Base-by-base conservation (phyloP, 2,113 vertebrate genomes). In the Pao palembangensis region DNA sequence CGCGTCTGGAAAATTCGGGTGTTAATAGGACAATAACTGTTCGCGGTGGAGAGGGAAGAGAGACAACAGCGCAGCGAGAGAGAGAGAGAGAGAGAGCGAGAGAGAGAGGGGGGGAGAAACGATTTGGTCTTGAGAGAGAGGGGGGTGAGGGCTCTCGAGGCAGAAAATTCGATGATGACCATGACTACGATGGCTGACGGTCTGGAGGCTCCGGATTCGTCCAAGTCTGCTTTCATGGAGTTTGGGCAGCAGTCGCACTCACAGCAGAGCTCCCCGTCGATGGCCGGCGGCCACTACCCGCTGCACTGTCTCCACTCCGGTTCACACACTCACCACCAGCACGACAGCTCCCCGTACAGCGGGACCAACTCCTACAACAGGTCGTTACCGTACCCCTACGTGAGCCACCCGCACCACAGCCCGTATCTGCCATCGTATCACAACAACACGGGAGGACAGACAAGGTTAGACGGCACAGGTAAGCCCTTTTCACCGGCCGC, bases 181-280 rank as follows among this genome's bases (percentile, higher is more conserved):
- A 98, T 98, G 96, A 98, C 94, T 91, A 93, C 95, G 93, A 97
- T 98, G 95, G 95, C 96, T 96, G 96, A 97, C 92, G 95, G 95
- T 92, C 92, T 96, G 94, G 95, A 98, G 90, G 92, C 94, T 92
- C 95, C 95, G 91, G 96, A 98, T 94, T 98, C 96, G 86, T 96
- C 95, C 91, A 98, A 98, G 92, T 97, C 96, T 79, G 94, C 95
- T 85, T 96, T 96, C 94, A 97, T 96, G 94, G 94, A 97, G 93
- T 96, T 96, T 92, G 94, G 95, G 88, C 95, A 97, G 85, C 95
- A 98, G 87, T 93, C 93, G 81, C 94, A 91, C 82, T 94, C 92
- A 73, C 93, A 90, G 77, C 93, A 92, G 80, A 94, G 91, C 76
- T 95, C 91, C 82, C 94, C 92, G 83, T 95, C 94, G 82, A 96